A percentile compares a stretch with the other conserved stretches of the same genome.
Evolutionary conservation across 2,888 invertebrate species (phyloP).

Genomic region (Nomada hirtipes): DNA sequence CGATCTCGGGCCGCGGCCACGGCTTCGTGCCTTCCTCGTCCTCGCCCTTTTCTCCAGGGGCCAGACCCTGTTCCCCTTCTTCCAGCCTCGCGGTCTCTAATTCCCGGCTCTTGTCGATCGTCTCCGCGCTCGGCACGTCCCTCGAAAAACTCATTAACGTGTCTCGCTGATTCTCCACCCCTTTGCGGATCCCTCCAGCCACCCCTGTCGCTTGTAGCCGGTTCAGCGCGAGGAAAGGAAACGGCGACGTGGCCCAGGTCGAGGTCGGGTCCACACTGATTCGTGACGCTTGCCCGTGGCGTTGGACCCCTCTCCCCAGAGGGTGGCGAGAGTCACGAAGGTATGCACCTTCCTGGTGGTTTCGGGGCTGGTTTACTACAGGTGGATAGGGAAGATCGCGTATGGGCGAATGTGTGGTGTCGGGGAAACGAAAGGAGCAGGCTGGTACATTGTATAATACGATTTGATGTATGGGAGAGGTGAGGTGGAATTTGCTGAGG

Average conservation of each 20-base stretch:
- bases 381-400: slow-evolving; percentile 6
- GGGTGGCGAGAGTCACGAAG: background rate
- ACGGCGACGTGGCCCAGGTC: slow-evolving; percentile 27
- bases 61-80: slow-evolving; percentile 38
- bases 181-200: background rate
- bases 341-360: background rate
- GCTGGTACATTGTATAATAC: background rate
- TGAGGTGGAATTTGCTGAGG: slow-evolving; percentile 1
- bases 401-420: background rate
- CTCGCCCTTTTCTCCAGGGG: slow-evolving; percentile 39
- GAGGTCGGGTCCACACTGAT: slow-evolving; percentile 27
- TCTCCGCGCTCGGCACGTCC: slow-evolving; percentile 79
- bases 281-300: slow-evolving; percentile 20
- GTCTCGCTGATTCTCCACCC: slow-evolving; percentile 68
- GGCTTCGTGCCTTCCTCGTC: slow-evolving; percentile 34
- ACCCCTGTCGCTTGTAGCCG: background rate
- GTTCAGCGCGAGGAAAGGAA: slow-evolving; percentile 17
- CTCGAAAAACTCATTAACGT: slow-evolving; percentile 84
- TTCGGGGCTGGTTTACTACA: background rate
- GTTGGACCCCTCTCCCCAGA: background rate
- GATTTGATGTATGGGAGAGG: background rate
- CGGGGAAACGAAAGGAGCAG: background rate
- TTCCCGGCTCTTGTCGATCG: slow-evolving; percentile 79
- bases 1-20: slow-evolving; percentile 71
- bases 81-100: slow-evolving; percentile 72